Percentiles rank a stretch among this genome's conserved stretches.
phyloP scores from a whole-genome alignment of 2,113 vertebrate species.

The Pseudorasbora parva region DNA sequence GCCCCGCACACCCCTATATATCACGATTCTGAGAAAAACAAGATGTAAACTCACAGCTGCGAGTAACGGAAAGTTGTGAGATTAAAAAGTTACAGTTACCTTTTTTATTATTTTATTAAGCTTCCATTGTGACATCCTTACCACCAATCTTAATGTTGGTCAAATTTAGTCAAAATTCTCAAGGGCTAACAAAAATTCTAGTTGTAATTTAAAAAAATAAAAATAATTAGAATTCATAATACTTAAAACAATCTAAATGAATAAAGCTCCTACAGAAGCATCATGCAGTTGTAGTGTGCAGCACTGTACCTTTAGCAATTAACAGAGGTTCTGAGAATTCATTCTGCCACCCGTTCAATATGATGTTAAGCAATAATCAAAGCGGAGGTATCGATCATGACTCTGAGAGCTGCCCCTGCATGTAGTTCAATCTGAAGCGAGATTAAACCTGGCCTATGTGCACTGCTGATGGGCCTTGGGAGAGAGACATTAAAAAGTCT shows the following conservation, averaged over 20 bases:
- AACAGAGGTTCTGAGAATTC: conserved; percentile 8
- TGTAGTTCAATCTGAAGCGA: conserved; percentile 51
- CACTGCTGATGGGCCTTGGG: conserved; percentile 39
- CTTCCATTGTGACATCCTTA: no score
- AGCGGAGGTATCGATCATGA: conserved; percentile 44
- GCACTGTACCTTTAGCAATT: conserved; percentile 7
- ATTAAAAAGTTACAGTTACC: no score
- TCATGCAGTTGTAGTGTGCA: not conserved
- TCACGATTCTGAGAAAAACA: no score
- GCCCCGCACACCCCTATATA: no score
- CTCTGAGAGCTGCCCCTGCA: conserved; percentile 40
- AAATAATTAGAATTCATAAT: not conserved
- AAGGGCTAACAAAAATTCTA: no score
- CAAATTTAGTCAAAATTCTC: no score
- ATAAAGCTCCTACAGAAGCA: not conserved
- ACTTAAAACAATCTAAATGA: no score
- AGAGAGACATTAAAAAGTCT: conserved; percentile 54
- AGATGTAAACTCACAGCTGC: no score
- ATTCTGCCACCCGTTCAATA: conserved; percentile 16
- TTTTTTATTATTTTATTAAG: no score
- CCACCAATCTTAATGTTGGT: no score
- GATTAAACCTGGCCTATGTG: conserved; percentile 50
- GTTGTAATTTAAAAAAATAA: no score
- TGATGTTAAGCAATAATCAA: conserved; percentile 54
- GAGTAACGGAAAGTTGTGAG: no score